These are phyloP conservation scores for Epicampocera succincta DNA, from an alignment of 2,888 invertebrate species.

Conservation along the genomic window DNA sequence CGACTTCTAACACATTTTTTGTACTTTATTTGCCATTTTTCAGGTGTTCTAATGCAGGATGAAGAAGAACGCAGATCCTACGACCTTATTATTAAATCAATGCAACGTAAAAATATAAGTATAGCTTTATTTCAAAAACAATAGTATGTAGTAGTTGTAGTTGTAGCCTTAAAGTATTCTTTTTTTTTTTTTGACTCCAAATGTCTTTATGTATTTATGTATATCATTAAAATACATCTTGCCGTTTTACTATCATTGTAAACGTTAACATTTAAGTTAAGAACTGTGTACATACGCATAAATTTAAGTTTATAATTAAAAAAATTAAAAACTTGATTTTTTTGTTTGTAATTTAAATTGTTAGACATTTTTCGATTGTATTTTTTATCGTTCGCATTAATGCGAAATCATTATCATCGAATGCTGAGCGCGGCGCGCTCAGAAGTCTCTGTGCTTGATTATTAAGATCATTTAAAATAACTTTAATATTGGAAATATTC, in stretches of 20 bases:
- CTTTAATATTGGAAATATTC: slow-evolving; percentile 44
- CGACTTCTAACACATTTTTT: neutral
- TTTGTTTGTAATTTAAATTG: slow-evolving; percentile 28
- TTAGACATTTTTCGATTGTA: slow-evolving; percentile 53
- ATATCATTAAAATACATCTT: slow-evolving; percentile 26
- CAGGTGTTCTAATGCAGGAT: slow-evolving; percentile 76
- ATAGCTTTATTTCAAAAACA: slow-evolving; percentile 59
- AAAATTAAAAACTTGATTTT: no score
- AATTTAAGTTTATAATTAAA: no score
- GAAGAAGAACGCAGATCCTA: slow-evolving; percentile 69
- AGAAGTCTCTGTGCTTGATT: slow-evolving; percentile 39
- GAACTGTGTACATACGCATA: neutral
- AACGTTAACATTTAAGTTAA: slow-evolving; percentile 21
- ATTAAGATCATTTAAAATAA: slow-evolving; percentile 62
- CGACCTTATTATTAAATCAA: slow-evolving; percentile 65
- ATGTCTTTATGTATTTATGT: neutral
- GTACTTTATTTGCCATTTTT: neutral
- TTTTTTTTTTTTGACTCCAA: no score
- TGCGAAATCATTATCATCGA: slow-evolving; percentile 40
- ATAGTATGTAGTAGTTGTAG: neutral
- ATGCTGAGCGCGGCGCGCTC: neutral
- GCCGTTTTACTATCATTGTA: slow-evolving; percentile 28
- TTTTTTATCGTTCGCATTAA: slow-evolving; percentile 42
- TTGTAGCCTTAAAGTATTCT: slow-evolving; percentile 13
- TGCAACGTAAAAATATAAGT: slow-evolving; percentile 70